Percentiles rank a stretch among this genome's conserved stretches.
These are phyloP conservation scores for Idaea straminata DNA, from an alignment of 2,888 invertebrate species.

Conservation along the genomic window DNA sequence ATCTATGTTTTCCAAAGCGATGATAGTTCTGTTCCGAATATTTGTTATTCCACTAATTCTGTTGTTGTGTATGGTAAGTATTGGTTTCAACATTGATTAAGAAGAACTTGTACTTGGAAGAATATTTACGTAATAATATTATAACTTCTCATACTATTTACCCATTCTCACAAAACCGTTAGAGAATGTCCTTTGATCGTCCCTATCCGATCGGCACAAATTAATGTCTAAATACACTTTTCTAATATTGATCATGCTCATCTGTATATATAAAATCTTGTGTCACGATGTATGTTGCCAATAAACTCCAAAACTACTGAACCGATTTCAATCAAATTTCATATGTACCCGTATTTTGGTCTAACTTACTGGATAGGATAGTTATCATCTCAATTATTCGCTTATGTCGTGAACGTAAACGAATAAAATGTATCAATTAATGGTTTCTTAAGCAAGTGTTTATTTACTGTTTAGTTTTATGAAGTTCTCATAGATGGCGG, in stretches of 20 bases:
- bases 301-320: too few species aligned
- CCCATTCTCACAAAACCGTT: not conserved
- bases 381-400: too few species aligned
- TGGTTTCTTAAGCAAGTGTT: too few species aligned
- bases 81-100: not conserved
- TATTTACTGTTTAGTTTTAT: too few species aligned
- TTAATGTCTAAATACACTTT: not conserved
- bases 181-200: not conserved
- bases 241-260: not conserved
- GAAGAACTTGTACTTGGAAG: not conserved
- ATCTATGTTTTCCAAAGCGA: slow-evolving; percentile 55
- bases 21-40: slow-evolving; percentile 42
- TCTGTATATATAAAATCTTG: too few species aligned
- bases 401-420: too few species aligned
- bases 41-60: slow-evolving; percentile 56
- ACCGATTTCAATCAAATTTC: too few species aligned
- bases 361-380: too few species aligned
- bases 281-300: too few species aligned
- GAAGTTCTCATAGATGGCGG: too few species aligned
- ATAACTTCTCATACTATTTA: not conserved
- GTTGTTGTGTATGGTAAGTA: slow-evolving; percentile 52
- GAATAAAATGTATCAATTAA: too few species aligned
- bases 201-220: not conserved
- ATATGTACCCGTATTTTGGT: too few species aligned
- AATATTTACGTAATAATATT: not conserved